phyloP scores from a whole-genome alignment of 1,140 invertebrate genomes.

The Aphidius ervi region DNA sequence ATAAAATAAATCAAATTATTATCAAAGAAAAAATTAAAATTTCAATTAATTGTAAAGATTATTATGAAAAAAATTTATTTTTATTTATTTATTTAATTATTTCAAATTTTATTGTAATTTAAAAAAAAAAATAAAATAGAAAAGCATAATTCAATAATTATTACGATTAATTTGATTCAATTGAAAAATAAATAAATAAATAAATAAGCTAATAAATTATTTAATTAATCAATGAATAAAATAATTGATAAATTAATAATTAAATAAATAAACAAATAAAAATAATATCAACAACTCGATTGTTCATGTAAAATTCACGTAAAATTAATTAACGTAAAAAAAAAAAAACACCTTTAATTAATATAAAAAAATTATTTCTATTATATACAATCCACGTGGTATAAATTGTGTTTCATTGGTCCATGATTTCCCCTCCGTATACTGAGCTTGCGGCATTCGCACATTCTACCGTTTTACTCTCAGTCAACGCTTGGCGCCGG shows the following conservation, averaged over 20 bases:
- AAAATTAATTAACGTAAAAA: conserved; percentile 1
- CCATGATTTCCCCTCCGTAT: conserved; percentile 10
- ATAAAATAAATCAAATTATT: too few relatives aligned
- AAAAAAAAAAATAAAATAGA: too few relatives aligned
- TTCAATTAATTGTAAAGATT: too few relatives aligned
- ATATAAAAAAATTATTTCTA: background rate
- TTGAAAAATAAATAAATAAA: too few relatives aligned
- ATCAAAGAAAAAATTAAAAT: too few relatives aligned
- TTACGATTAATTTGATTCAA: too few relatives aligned
- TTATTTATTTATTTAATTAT: too few relatives aligned
- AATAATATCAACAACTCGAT: background rate
- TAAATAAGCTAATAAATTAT: too few relatives aligned
- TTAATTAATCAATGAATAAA: background rate
- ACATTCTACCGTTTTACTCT: background rate
- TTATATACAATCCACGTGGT: conserved; percentile 9
- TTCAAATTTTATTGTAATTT: too few relatives aligned
- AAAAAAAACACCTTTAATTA: background rate
- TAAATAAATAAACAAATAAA: background rate
- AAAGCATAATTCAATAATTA: too few relatives aligned
- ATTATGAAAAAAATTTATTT: too few relatives aligned
- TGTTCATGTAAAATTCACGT: background rate
- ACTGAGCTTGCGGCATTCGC: conserved; percentile 16
- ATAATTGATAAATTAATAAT: background rate
- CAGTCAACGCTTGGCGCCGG: conserved; percentile 16
- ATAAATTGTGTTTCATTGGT: conserved; percentile 8